Conservation (phyloP, 2,888 invertebrate genomes). For the Cacoxenus indagator region DNA sequence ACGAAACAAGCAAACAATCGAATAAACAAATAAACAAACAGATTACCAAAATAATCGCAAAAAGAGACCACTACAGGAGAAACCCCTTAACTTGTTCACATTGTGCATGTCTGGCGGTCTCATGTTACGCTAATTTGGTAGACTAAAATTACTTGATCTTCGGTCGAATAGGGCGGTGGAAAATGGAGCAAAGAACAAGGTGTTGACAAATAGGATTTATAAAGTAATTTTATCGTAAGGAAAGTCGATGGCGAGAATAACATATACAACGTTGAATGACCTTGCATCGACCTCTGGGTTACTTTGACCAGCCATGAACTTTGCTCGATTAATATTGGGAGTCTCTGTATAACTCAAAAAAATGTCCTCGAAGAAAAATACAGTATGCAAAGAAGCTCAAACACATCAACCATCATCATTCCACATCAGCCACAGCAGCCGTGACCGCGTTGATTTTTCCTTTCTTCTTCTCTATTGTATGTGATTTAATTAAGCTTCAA, state of each 20-base stretch:
- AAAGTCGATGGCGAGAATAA: neutral
- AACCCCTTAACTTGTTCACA: neutral
- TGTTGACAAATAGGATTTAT: neutral
- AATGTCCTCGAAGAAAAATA: neutral
- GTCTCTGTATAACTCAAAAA: neutral
- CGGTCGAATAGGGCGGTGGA: neutral
- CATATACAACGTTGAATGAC: neutral
- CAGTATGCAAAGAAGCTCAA: too few species aligned
- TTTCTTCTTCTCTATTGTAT: neutral
- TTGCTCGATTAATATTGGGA: too few species aligned
- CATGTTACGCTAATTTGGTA: slow-evolving; percentile 9
- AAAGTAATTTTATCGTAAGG: neutral
- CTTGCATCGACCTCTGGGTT: neutral
- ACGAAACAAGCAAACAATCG: neutral
- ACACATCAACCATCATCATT: too few species aligned
- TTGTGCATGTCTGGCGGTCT: neutral
- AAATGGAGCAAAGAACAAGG: neutral
- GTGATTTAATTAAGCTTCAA: neutral
- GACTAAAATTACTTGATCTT: neutral
- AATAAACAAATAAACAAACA: slow-evolving; percentile 1
- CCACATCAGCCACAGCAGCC: neutral
- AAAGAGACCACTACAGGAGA: neutral
- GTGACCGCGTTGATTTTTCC: neutral
- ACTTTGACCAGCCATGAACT: neutral
- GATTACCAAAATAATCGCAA: neutral